A percentile compares a stretch with the other conserved stretches of the same genome.
Evolutionary conservation across 2,797 vertebrate genomes (phyloP).

Genomic region (Vireo griseus): DNA sequence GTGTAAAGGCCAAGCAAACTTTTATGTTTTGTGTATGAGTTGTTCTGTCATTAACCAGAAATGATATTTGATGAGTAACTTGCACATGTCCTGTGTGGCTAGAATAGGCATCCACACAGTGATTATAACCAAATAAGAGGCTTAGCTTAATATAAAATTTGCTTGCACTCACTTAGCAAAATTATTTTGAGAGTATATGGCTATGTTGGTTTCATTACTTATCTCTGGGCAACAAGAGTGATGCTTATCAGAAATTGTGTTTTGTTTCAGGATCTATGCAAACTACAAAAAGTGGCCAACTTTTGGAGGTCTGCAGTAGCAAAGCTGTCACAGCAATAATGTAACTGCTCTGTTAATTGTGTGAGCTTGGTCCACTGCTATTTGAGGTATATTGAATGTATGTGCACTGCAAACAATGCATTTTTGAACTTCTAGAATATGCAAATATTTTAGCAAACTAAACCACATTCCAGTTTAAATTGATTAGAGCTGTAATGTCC

Average conservation of each 20-base stretch:
- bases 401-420: neutral
- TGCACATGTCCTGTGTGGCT: neutral
- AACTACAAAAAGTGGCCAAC: neutral
- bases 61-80: neutral
- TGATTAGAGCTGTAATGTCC: neutral
- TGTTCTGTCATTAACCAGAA: neutral
- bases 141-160: neutral
- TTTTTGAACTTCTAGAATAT: neutral
- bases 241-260: neutral
- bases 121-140: neutral
- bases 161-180: neutral
- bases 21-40: neutral
- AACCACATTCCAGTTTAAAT: neutral
- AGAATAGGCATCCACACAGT: neutral
- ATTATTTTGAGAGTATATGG: neutral
- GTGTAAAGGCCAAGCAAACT: neutral
- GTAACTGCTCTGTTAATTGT: rapidly evolving
- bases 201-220: neutral
- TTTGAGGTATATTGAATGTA: neutral
- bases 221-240: neutral
- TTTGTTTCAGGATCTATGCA: neutral
- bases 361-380: neutral
- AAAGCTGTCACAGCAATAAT: neutral
- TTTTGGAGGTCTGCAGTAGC: neutral
- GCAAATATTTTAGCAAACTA: neutral